Conservation (phyloP, 2,888 invertebrate genomes). For the Dermolepida albohirtum region DNA sequence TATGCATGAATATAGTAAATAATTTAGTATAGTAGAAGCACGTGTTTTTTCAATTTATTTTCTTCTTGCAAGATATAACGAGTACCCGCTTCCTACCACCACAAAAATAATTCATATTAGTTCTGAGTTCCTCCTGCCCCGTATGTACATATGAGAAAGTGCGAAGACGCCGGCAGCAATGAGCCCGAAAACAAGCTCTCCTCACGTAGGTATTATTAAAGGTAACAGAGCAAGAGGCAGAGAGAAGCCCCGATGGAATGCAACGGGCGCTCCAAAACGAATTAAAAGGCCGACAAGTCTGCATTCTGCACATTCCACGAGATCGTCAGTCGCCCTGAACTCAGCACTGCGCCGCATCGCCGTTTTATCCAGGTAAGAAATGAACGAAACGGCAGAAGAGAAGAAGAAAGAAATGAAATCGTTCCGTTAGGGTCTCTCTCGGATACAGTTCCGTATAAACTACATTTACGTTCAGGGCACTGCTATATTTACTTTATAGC, state of each 20-base stretch:
- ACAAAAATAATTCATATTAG: no score
- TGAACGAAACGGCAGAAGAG: not conserved
- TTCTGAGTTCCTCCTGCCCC: no score
- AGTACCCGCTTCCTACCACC: no score
- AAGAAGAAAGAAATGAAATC: not conserved
- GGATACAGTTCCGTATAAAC: not conserved
- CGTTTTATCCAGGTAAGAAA: slow-evolving; percentile 27
- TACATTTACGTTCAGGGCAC: no score
- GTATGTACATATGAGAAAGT: no score
- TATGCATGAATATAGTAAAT: no score
- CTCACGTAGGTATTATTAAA: not conserved
- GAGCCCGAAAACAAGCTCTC: not conserved
- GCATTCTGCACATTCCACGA: slow-evolving; percentile 36
- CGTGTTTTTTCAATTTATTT: no score
- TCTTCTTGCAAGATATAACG: no score
- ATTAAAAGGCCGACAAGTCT: slow-evolving; percentile 37
- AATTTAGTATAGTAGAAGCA: no score
- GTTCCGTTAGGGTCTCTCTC: not conserved
- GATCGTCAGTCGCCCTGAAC: slow-evolving; percentile 20
- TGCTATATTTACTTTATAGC: no score
- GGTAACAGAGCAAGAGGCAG: not conserved
- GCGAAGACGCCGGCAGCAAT: no score
- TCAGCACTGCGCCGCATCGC: not conserved
- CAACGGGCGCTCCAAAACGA: slow-evolving; percentile 36
- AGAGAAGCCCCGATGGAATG: slow-evolving; percentile 13